phyloP scores from a whole-genome alignment of 1,140 invertebrate genomes.

The Bacillus rossius region DNA sequence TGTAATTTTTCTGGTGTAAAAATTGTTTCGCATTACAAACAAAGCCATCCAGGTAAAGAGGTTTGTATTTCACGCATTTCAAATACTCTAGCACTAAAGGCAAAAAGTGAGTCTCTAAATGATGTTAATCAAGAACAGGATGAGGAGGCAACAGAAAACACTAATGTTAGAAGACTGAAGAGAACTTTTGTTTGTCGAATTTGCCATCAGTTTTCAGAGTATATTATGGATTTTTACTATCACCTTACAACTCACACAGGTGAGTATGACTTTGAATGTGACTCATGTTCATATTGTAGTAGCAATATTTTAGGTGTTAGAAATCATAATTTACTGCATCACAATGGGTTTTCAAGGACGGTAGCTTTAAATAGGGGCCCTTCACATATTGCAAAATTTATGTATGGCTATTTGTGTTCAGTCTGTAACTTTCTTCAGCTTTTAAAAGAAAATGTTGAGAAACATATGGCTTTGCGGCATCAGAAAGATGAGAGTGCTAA shows the following conservation, averaged over 20 bases:
- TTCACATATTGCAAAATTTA: background rate
- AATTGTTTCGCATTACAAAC: constrained; percentile 60
- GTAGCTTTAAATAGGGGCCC: background rate
- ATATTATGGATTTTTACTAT: constrained; percentile 51
- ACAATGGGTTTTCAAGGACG: background rate
- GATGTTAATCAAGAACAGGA: background rate
- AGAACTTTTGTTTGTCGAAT: constrained; percentile 42
- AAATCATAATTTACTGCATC: background rate
- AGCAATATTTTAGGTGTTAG: constrained; percentile 41
- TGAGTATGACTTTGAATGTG: constrained; percentile 59
- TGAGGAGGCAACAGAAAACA: background rate
- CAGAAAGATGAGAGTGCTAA: background rate
- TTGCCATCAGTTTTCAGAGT: constrained; percentile 40
- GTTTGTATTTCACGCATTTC: constrained; percentile 55
- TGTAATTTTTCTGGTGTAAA: no score
- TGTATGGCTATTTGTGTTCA: constrained; percentile 14
- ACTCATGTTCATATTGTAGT: constrained; percentile 46
- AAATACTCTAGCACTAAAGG: constrained; percentile 41
- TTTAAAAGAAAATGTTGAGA: constrained; percentile 5
- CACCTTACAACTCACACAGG: constrained; percentile 67
- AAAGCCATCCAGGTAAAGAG: constrained; percentile 54
- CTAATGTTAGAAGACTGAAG: constrained; percentile 14
- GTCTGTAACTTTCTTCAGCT: constrained; percentile 14
- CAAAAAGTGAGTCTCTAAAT: constrained; percentile 37
- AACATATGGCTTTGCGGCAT: constrained; percentile 4